A percentile compares a stretch with the other conserved stretches of the same genome.
These are phyloP conservation scores for Eulacestoma nigropectus DNA, from an alignment of 2,113 vertebrate genomes.

Conservation along the genomic window DNA sequence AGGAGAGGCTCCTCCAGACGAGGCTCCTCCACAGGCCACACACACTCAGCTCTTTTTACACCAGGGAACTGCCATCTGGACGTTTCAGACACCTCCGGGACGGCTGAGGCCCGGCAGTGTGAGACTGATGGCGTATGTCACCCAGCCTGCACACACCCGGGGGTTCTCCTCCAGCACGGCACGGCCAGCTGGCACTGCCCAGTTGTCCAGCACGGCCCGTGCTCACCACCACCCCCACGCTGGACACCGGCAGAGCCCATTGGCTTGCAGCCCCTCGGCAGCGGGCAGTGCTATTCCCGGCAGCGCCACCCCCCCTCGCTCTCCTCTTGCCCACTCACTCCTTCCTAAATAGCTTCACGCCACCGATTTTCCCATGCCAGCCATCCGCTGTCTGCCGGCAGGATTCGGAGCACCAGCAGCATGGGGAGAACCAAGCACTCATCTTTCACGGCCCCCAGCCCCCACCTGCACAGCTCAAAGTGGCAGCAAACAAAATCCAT, in stretches of 20 bases:
- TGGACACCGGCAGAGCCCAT: background rate
- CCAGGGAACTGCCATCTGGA: background rate
- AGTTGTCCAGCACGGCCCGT: fast-evolving
- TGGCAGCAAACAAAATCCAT: background rate
- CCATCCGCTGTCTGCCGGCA: background rate
- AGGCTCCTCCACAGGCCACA: background rate
- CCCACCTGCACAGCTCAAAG: background rate
- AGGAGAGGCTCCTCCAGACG: background rate
- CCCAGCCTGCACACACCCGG: background rate
- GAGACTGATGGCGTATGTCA: background rate
- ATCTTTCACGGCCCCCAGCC: background rate
- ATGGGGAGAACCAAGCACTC: background rate
- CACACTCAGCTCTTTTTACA: background rate
- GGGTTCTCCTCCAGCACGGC: fast-evolving
- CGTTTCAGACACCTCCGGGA: background rate
- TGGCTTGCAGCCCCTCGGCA: background rate
- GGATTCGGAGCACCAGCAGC: background rate
- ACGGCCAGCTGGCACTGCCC: fast-evolving
- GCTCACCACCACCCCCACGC: too few relatives aligned
- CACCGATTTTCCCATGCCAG: background rate
- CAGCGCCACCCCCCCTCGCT: background rate
- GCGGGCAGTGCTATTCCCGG: background rate
- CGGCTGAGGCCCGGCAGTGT: background rate
- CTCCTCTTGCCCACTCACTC: background rate
- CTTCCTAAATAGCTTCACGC: background rate